Conservation (phyloP, 2,797 vertebrate genomes). For the Okamejei kenojei region DNA sequence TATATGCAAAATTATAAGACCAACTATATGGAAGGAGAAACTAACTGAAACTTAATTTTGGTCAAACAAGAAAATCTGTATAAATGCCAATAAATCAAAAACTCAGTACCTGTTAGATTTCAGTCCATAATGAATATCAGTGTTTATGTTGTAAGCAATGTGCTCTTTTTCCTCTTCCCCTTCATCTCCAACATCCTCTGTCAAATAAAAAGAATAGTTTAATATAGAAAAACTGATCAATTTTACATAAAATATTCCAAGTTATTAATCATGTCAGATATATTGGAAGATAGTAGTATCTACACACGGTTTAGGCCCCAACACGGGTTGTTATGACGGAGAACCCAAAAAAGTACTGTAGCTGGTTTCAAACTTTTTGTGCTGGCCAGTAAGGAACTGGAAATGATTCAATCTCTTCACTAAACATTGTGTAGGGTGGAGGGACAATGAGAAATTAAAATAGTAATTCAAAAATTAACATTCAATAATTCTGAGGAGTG, state of each 20-base stretch:
- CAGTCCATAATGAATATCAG: constrained; percentile 93
- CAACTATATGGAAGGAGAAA: background rate
- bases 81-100: background rate
- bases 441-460: background rate
- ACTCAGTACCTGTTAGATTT: constrained; percentile 89
- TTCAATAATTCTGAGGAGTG: background rate
- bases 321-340: background rate
- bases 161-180: constrained; percentile 94
- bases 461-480: background rate
- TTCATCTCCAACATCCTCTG: constrained; percentile 97
- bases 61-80: background rate
- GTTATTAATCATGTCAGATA: background rate
- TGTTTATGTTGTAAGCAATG: constrained; percentile 87
- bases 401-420: background rate
- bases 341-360: background rate
- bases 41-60: background rate
- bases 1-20: background rate
- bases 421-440: background rate
- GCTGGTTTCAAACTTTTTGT: background rate
- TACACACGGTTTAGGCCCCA: background rate
- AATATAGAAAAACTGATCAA: too few relatives aligned
- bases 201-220: constrained; percentile 42
- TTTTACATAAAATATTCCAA: background rate
- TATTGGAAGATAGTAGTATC: too few relatives aligned
- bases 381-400: background rate